These are phyloP conservation scores for Neoseiulus cucumeris DNA, from an alignment of 1,140 invertebrate species.

Conservation along the genomic window DNA sequence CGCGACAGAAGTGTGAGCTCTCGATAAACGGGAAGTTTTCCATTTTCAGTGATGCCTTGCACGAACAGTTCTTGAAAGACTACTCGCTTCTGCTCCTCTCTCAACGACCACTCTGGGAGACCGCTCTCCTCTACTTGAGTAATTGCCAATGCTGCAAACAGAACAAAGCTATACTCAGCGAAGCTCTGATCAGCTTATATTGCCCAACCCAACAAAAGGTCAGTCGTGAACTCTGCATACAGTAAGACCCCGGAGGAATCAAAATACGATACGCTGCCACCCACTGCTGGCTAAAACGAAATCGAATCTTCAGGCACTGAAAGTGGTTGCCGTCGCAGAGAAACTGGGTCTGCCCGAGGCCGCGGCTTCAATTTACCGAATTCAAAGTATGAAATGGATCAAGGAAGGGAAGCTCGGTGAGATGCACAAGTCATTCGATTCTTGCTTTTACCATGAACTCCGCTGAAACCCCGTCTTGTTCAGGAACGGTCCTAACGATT, in stretches of 20 bases:
- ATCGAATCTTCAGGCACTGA: background rate
- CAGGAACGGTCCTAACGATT: too few species aligned
- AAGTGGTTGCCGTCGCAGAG: background rate
- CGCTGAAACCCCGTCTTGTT: too few species aligned
- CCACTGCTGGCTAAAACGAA: too few species aligned
- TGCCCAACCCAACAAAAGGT: constrained; percentile 3
- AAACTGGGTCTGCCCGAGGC: background rate
- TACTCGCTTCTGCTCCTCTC: background rate
- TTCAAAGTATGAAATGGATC: constrained; percentile 1
- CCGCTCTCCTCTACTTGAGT: background rate
- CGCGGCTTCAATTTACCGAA: background rate
- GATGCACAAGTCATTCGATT: too few species aligned
- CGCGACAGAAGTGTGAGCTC: too few species aligned
- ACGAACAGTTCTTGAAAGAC: background rate
- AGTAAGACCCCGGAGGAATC: too few species aligned
- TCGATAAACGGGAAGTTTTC: too few species aligned
- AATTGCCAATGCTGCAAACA: background rate
- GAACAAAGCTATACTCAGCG: background rate
- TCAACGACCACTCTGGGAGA: background rate
- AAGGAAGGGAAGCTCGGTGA: background rate
- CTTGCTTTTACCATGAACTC: too few species aligned
- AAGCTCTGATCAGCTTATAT: background rate
- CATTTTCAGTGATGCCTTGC: background rate
- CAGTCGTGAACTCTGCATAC: background rate
- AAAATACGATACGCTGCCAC: too few species aligned